phyloP scores from a whole-genome alignment of 2,113 vertebrate species.

The Acanthisitta chloris region DNA sequence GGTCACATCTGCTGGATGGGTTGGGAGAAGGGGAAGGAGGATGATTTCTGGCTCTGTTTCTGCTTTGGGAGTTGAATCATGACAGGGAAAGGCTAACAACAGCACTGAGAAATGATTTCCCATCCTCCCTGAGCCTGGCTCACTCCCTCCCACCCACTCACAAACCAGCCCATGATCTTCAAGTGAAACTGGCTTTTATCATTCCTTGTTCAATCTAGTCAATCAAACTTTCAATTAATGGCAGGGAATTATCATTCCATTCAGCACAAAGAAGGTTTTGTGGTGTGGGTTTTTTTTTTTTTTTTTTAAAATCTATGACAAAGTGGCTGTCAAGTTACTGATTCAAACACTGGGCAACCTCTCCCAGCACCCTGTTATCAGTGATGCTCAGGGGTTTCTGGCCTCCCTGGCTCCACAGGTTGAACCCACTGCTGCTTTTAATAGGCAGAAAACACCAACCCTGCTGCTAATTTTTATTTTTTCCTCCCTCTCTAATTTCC shows the following conservation, averaged over 20 bases:
- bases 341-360: background rate
- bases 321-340: background rate
- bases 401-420: background rate
- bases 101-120: background rate
- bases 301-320: background rate
- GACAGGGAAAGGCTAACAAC: background rate
- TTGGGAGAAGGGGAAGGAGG: background rate
- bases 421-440: background rate
- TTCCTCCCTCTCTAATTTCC: background rate
- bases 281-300: background rate
- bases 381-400: accelerated
- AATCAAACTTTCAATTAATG: background rate
- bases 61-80: background rate
- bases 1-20: background rate
- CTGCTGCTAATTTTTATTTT: background rate
- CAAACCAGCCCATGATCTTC: background rate
- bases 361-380: background rate
- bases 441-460: background rate
- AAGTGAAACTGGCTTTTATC: background rate
- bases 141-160: background rate
- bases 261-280: background rate
- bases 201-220: background rate
- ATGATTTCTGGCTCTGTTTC: background rate
- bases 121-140: background rate
- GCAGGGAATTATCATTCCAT: background rate